phyloP scores from a whole-genome alignment of 2,113 vertebrate genomes.

The Tetrao urogallus region DNA sequence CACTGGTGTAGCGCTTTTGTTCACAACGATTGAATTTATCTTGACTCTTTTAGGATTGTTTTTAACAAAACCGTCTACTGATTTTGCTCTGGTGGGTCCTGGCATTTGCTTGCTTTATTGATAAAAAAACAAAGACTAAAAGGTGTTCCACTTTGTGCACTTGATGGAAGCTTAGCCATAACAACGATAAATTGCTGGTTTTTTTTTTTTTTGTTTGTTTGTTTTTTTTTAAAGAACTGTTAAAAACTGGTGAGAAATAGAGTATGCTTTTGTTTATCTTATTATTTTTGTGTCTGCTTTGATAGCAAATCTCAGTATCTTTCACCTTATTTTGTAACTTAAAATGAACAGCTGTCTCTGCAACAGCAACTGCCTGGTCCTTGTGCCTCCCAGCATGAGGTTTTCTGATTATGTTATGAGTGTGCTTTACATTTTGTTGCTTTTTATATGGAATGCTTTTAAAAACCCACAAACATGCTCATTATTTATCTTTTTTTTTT shows the following conservation, averaged over 20 bases:
- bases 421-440: neutral
- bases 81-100: neutral
- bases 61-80: neutral
- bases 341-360: neutral
- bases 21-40: neutral
- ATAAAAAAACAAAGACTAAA: neutral
- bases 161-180: neutral
- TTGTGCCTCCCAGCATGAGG: neutral
- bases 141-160: neutral
- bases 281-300: neutral
- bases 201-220: neutral
- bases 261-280: neutral
- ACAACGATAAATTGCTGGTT: neutral
- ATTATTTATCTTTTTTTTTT: neutral
- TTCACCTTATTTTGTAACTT: neutral
- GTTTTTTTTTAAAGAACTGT: neutral
- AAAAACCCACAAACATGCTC: neutral
- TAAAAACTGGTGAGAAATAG: neutral
- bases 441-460: conserved; percentile 6
- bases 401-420: neutral
- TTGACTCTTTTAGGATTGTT: neutral
- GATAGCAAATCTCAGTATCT: neutral
- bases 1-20: neutral
- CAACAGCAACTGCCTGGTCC: neutral
- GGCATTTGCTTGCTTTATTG: neutral